phyloP scores from a whole-genome alignment of 2,113 vertebrate species.

The Channa maculata region DNA sequence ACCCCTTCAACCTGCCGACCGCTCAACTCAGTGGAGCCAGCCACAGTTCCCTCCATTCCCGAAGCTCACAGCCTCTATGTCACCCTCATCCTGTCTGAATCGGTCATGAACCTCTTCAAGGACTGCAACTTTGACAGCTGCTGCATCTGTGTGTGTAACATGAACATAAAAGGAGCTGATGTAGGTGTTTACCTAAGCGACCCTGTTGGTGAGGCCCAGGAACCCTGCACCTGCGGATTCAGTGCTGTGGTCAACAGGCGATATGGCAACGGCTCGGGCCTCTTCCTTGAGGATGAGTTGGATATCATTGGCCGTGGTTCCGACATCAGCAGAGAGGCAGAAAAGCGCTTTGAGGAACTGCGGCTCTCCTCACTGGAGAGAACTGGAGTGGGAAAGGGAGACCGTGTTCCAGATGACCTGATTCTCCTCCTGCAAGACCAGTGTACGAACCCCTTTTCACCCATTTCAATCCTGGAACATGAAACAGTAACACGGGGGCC shows the following conservation, averaged over 20 bases:
- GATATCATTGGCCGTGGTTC: constrained; percentile 96
- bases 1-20: constrained; percentile 96
- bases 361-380: constrained; percentile 87
- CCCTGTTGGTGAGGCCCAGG: constrained; percentile 91
- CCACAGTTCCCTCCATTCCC: constrained; percentile 94
- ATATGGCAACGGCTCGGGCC: constrained; percentile 94
- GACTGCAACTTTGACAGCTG: constrained; percentile 99
- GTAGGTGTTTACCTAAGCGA: constrained; percentile 97
- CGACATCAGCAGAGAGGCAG: constrained; percentile 92
- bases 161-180: constrained; percentile 98
- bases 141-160: constrained; percentile 98
- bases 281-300: constrained; percentile 98
- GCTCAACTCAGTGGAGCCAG: constrained; percentile 96
- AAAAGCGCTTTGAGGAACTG: constrained; percentile 94
- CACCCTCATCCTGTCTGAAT: constrained; percentile 98
- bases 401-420: constrained; percentile 92
- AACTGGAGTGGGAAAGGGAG: constrained; percentile 85
- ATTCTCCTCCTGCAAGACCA: constrained; percentile 96
- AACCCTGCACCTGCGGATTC: constrained; percentile 94
- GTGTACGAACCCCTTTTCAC: constrained; percentile 96
- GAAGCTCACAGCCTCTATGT: constrained; percentile 99
- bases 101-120: constrained; percentile 98
- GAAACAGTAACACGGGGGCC: constrained; percentile 78
- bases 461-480: constrained; percentile 89
- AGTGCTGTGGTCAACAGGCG: constrained; percentile 97